These are phyloP conservation scores for Acrocyrtus sp. DNA, from an alignment of 2,888 invertebrate genomes.

Conservation along the genomic window DNA sequence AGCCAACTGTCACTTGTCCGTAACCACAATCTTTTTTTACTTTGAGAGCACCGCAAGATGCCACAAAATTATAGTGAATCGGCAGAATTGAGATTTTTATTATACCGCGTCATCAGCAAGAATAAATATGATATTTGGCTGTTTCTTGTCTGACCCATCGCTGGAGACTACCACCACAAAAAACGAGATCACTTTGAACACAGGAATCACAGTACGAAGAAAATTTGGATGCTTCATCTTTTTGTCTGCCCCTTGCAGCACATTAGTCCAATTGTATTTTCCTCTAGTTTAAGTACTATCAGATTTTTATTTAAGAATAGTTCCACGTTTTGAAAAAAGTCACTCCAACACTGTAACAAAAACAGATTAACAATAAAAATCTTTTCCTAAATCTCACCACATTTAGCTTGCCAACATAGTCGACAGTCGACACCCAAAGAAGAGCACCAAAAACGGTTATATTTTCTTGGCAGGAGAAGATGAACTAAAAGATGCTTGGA, in stretches of 20 bases:
- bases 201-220: constrained; percentile 14
- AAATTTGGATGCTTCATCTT: constrained; percentile 28
- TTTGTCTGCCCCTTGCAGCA: not conserved
- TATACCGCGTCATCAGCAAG: constrained; percentile 85
- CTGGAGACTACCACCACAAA: constrained; percentile 25
- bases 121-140: constrained; percentile 79
- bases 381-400: too few relatives aligned
- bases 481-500: not conserved
- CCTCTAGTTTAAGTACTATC: not conserved
- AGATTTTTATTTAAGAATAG: too few relatives aligned
- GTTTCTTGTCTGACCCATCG: constrained; percentile 12
- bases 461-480: not conserved
- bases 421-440: too few relatives aligned
- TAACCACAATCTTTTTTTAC: too few relatives aligned
- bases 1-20: too few relatives aligned
- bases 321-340: too few relatives aligned
- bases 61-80: not conserved
- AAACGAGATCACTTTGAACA: constrained; percentile 47
- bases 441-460: too few relatives aligned
- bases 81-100: not conserved
- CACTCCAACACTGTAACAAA: too few relatives aligned
- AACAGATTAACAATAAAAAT: too few relatives aligned
- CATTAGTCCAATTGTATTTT: too few relatives aligned
- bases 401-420: too few relatives aligned
- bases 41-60: too few relatives aligned